A percentile compares a stretch with the other conserved stretches of the same genome.
Conservation (phyloP, 37 sponge, comb jelly and placozoan genomes). For the Aphrocallistes beatrix region DNA sequence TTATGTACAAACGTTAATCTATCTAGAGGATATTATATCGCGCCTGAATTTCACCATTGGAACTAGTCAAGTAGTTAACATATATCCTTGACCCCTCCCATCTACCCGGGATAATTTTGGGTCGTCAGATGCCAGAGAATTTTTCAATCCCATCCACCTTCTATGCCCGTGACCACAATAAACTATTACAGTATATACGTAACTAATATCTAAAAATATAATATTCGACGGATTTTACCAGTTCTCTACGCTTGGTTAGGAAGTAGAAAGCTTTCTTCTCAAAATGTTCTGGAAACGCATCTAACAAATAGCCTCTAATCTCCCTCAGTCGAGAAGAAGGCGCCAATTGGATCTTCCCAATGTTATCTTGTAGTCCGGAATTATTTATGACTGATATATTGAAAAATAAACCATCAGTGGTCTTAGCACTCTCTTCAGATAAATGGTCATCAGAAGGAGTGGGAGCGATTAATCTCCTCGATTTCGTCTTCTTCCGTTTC, state of each 20-base stretch:
- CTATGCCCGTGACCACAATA: no score
- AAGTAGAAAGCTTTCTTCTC: conserved; percentile 63
- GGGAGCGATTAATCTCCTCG: neutral
- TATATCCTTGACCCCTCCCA: no score
- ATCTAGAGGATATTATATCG: no score
- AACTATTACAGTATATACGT: no score
- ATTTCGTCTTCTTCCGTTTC: neutral
- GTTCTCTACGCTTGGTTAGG: conserved; percentile 30
- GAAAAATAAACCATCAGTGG: neutral
- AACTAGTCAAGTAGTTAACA: no score
- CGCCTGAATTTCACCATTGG: no score
- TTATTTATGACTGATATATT: neutral
- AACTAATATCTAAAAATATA: no score
- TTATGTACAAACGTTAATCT: no score
- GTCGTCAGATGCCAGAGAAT: no score
- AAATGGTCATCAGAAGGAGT: neutral
- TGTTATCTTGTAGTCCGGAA: neutral
- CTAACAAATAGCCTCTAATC: conserved; percentile 39
- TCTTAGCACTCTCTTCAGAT: neutral
- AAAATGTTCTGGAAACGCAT: conserved; percentile 34
- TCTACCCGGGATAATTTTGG: no score
- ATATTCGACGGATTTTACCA: no score
- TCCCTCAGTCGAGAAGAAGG: conserved; percentile 57
- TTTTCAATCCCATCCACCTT: no score
- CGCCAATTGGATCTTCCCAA: conserved; percentile 10